Base-by-base conservation (phyloP, 2,888 invertebrate genomes). In the Synanthedon tipuliformis region DNA sequence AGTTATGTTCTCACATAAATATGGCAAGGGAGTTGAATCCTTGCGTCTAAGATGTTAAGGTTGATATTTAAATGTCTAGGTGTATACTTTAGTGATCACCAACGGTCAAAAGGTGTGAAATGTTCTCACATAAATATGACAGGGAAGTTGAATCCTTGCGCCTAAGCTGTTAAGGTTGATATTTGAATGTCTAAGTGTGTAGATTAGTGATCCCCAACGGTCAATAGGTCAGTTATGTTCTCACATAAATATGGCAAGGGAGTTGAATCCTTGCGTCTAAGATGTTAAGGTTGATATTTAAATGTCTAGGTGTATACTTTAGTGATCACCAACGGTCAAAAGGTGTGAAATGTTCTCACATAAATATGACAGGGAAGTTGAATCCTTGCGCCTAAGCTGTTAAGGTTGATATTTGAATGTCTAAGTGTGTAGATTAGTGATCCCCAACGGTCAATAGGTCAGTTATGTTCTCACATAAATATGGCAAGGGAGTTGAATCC, bases 91-190 rank as follows among this genome's bases (percentile, higher is more conserved):
- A 27, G 27, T 27, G 27, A 27, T 18, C 18, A 90, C 92, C 0
- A 88, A 89, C 0, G 90, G 90, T 0, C 80, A 80, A 53, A 82
- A 75, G 50, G 88, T 90, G n/a, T n/a, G 0, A 90, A 89, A 41
- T 93, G 93, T 68, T 89, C 90, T 0, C 90, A 90, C 66, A 81
- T 92, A 15, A 90, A 90, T 62, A 85, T 89, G 75, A 88, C 89
- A 0, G 85, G 89, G 0, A 89, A 89, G 50, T 78, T 88, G 60
- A 92, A 92, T 76, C 93, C 93, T 40, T 93, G 93, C 64, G 78
- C 85, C 58, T 91, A 86, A 15, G 23, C 1, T 3, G n/a, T 45
- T 11, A n/a, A 15, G 45, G n/a, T 45, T 45, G 15, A 15, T 12
- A 45, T 13, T 12, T n/a, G 1, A 13, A 8, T 45, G 13, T 45